Evolutionary conservation across 2,113 vertebrate species (phyloP).

Genomic region (Proterorhinus semilunaris): DNA sequence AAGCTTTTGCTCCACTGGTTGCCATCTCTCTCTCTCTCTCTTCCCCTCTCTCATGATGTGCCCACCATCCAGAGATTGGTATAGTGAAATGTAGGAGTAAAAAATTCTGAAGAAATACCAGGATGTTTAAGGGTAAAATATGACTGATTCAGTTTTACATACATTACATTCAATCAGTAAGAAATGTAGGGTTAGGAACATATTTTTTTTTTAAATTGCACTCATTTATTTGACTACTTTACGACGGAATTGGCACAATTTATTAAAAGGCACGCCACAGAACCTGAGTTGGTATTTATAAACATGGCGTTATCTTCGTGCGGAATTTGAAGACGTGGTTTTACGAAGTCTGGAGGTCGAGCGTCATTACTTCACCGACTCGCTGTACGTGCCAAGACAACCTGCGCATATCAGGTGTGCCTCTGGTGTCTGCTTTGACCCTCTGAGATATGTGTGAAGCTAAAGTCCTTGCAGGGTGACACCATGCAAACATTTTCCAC

Average conservation of each 20-base stretch:
- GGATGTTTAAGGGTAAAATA: too few species aligned
- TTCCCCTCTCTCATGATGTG: background rate
- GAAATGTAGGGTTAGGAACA: too few species aligned
- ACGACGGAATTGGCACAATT: too few species aligned
- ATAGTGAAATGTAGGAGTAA: too few species aligned
- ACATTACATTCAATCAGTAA: too few species aligned
- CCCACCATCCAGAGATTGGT: too few species aligned
- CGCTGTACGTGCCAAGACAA: slow-evolving; percentile 5
- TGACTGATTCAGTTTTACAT: too few species aligned
- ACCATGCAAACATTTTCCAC: slow-evolving; percentile 32
- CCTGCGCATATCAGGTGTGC: slow-evolving; percentile 12
- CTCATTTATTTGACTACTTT: too few species aligned
- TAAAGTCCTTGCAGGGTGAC: slow-evolving; percentile 14
- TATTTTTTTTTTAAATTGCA: too few species aligned
- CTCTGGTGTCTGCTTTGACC: background rate
- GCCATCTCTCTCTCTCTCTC: slow-evolving; percentile 2
- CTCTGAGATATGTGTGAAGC: background rate
- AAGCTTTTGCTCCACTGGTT: slow-evolving; percentile 4
- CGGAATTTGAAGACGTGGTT: slow-evolving; percentile 20
- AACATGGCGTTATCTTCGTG: background rate
- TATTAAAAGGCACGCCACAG: too few species aligned
- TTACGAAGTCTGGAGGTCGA: slow-evolving; percentile 33
- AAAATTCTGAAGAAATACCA: too few species aligned
- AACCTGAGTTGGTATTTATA: slow-evolving; percentile 13
- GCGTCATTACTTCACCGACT: background rate